Base-by-base conservation (phyloP, 2,797 vertebrate species). In the Galagoides demidoff region DNA sequence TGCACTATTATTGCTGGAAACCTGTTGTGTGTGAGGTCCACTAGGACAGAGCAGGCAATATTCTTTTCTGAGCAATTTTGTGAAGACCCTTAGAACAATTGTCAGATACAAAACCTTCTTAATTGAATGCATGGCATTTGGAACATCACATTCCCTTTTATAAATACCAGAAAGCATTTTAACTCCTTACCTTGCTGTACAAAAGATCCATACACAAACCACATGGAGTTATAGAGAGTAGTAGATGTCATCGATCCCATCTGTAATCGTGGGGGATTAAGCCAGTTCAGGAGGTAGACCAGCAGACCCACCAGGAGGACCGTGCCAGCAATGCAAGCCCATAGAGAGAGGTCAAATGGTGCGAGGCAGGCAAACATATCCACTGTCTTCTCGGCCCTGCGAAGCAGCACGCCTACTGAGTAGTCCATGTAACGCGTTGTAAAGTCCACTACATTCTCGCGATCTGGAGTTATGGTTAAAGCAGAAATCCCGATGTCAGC, bases 381-480 rank as follows among this genome's bases (percentile, higher is more conserved):
- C 98, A 99, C 98, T 0, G 99, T 99, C 98, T 99, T 99, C 90
- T 99, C 99, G 0, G 99, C 99, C 98, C 99, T 99, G 95, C 99
- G 99, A 90, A 99, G 99, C 68, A 99, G 98, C 88, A 99, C 99
- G 0, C 99, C 99, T 97, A 99, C 99, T 0, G 99, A 99, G 98
- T 99, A 99, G 98, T 99, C 99, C 99, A 99, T 99, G 98, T 99
- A 99, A 84, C 99, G 99, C 0, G 99, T 99, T 86, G 99, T 99
- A 97, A 99, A 99, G 98, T 99, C 99, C 95, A 99, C 99, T 73
- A 99, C 99, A 45, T 99, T 99, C 96, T 99, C 99, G 71, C 99
- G 99, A 97, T 99, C 99, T 0, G 99, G 99, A 8, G 99, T 99
- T 98, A 99, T 99, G 97, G 99, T 99, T 96, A 99, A 98, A 79